Evolutionary conservation across 2,797 vertebrate species (phyloP), one percentile per base, ranked within the genome.

Genomic region (Poeciliopsis turneri): DNA sequence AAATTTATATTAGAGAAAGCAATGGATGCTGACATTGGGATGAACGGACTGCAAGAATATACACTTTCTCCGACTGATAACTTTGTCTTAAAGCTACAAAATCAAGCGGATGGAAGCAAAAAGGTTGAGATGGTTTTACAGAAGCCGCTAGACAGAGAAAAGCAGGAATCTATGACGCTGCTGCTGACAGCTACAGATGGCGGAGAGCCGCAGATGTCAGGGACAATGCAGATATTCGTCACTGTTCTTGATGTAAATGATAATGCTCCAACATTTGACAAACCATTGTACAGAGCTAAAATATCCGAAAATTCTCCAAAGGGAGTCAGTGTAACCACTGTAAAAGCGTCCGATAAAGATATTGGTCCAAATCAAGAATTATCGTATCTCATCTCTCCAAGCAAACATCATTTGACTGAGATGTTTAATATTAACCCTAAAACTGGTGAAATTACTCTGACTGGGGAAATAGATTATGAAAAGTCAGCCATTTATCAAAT

Each of bases 191-290:
- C 88, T 20, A 12, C 68, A 43, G 91, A 93, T 73, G 87, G 92
- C 3, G 88, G 90, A 12, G 87, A 88, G 9, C 91, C 92, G 7
- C 86, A 86, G 84, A 82, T 92, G 73, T 89, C 87, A 2, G 92
- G 90, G 61, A 93, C 89, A 68, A 86, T 92, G 80, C 76, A 74
- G 25, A 66, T 94, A 6, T 77, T 86, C 1, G 82, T 87, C 46
- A 82, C 47, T 73, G 85, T 94, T 0, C 13, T 94, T 1, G 93
- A 94, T 10, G 89, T 0, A 0, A 94, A 94, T 79, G 93, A 94
- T 51, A 96, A 96, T 16, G 88, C 91, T 0, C 95, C 95, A 0
- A 75, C 91, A 8, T 96, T 95, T 86, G 89, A 86, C 2, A 83
- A 92, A 20, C 75, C 84, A 64, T 2, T 82, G 2, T 92, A 95